Evolutionary conservation across 2,797 vertebrate genomes (phyloP), one percentile per base, ranked within the genome.

Genomic region (Acrocephalus scirpaceus): DNA sequence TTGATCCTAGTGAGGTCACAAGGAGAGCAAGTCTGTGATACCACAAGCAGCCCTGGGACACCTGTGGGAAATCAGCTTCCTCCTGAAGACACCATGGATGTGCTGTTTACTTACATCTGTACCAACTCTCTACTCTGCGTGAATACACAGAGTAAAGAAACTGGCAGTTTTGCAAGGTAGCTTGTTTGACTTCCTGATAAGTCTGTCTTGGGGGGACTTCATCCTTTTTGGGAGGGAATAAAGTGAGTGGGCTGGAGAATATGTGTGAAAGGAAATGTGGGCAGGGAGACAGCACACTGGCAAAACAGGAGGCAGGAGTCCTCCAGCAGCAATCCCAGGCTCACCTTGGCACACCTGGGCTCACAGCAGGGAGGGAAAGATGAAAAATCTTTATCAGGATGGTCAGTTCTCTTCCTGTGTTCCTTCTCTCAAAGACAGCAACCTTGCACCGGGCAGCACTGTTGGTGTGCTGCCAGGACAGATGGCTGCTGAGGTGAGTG

Each of bases 261-360:
- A 5, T 1, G 5, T 1, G 0, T 47, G 45, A 67, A 67, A 36
- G 34, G n/a, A 88, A 62, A 44, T 1, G 1, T 38, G 32, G 18
- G 78, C 78, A 69, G 34, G 11, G 75, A 54, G 51, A 32, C 11
- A 34, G 56, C 64, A 61, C 26, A 29, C 12, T 47, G 80, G 32
- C 29, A 45, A 44, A 11, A 38, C 30, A 29, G 48, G 23, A 71
- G 25, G 45, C 38, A 58, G 40, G 32, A 53, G 12, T 12, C 64
- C 38, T 65, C 53, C 78, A 45, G 16, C 26, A 57, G 67, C 5
- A 5, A n/a, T 54, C 71, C 50, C 5, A 3, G 71, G 20, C 34
- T 85, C 75, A 82, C 47, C 25, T 44, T 67, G 40, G 15, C 53
- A 66, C 1, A 3, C 17, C 22, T 56, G 64, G 38, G 21, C n/a